Base-by-base conservation (phyloP, 2,113 vertebrate species). In the Callipepla squamata region DNA sequence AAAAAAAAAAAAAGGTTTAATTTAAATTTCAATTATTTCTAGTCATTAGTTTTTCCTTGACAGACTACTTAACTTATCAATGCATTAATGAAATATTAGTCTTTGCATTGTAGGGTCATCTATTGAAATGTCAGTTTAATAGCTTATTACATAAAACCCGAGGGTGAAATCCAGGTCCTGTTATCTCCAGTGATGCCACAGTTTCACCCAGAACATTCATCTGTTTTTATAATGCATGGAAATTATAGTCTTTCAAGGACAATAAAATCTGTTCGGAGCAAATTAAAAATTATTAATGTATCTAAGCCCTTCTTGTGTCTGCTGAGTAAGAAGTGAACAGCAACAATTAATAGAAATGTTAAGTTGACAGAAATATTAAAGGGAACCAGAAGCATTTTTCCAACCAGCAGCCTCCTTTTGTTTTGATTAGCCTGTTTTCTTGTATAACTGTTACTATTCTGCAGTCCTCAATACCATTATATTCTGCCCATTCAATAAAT, bases 121-220 rank as follows among this genome's bases (percentile, higher is more conserved):
- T 87, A 66, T 90, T 90, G 89, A 83, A 79, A 66, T 80, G 87
- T 76, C 78, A 87, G 20, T 70, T 92, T 62, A 80, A 79, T 32
- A 87, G 58, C 57, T 74, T 74, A 76, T 76, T 87, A 90, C 45
- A 57, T 66, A 62, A 86, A 90, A 75, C 57, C 38, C 50, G 30
- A 55, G 34, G 42, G 69, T 76, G 32, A 88, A 84, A 85, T 70
- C 68, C 57, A 59, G 55, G 57, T 63, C 73, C 20, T 55, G 45
- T 89, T 70, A 79, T 55, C 40, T 90, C 51, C 32, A 61, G 23
- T 32, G 42, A 69, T 42, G 42, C 69, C 40, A 40, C 57, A 66
- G 57, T 80, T 80, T 91, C 62, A 84, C 30, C 58, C 57, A 85
- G 51, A 34, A 80, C 58, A 50, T 84, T 66, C 22, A 76, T 72